A percentile compares a stretch with the other conserved stretches of the same genome.
These are phyloP conservation scores for Callipepla californica DNA, from an alignment of 2,113 vertebrate genomes.

Conservation along the genomic window DNA sequence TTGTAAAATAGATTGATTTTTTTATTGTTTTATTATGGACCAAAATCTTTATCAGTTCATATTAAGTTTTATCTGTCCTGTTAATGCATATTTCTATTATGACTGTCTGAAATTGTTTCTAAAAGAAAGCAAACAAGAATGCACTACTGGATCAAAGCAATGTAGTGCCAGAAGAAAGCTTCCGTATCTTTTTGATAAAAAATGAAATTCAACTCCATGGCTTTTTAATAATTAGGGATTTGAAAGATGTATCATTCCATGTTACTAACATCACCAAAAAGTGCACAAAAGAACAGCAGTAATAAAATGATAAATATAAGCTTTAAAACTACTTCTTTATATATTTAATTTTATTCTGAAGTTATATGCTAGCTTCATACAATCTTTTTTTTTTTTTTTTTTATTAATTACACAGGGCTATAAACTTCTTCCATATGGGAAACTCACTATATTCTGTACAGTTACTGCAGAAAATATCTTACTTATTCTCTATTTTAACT, in stretches of 20 bases:
- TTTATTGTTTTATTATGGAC: not conserved
- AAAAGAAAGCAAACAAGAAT: not conserved
- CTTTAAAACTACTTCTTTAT: not conserved
- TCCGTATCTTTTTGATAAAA: fast-evolving
- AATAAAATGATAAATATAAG: not conserved
- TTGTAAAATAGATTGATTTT: not conserved
- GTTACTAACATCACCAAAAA: fast-evolving
- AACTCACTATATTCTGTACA: not conserved
- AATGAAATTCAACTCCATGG: not conserved
- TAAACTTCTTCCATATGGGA: not conserved
- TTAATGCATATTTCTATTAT: not conserved
- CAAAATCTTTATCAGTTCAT: not conserved
- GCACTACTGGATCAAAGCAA: not conserved
- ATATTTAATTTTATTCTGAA: not conserved
- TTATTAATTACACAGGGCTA: not conserved
- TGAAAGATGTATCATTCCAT: not conserved
- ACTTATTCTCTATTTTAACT: not conserved
- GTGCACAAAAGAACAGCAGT: not conserved
- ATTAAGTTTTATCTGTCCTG: not conserved
- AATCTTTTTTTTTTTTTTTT: not conserved
- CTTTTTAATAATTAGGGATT: not conserved
- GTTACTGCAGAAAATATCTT: not conserved
- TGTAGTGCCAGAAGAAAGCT: not conserved
- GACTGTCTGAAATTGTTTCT: not conserved
- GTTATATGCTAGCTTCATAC: not conserved